phyloP scores from a whole-genome alignment of 2,797 vertebrate genomes.

The Hoplostethus mediterraneus region DNA sequence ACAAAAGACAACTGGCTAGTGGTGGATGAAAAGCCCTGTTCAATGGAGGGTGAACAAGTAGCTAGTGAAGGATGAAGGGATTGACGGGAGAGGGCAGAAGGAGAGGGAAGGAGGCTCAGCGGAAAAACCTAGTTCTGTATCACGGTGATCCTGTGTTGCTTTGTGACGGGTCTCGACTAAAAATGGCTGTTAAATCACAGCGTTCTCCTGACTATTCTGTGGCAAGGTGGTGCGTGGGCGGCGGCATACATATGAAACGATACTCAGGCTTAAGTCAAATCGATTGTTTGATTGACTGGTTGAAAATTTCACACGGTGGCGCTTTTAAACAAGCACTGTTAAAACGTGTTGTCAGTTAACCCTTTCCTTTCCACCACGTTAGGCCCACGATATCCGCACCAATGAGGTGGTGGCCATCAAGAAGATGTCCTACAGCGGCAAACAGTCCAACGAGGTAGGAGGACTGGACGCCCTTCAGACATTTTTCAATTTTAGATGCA shows the following conservation, averaged over 20 bases:
- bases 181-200: too few species aligned
- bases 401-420: slow-evolving; percentile 98
- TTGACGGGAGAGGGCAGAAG: slow-evolving; percentile 29
- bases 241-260: too few species aligned
- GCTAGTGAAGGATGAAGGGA: slow-evolving; percentile 60
- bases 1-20: slow-evolving; percentile 35
- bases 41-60: slow-evolving; percentile 69
- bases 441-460: slow-evolving; percentile 93
- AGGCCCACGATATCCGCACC: slow-evolving; percentile 94
- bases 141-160: too few species aligned
- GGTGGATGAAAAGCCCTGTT: slow-evolving; percentile 57
- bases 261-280: too few species aligned
- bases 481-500: neutral
- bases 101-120: slow-evolving; percentile 30
- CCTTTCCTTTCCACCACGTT: slow-evolving; percentile 13
- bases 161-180: too few species aligned
- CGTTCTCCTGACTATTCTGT: too few species aligned
- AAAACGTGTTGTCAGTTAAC: slow-evolving; percentile 59
- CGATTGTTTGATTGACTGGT: too few species aligned
- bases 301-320: too few species aligned
- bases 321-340: too few species aligned
- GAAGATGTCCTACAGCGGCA: slow-evolving; percentile 97
- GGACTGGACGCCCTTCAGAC: neutral
- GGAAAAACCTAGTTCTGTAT: slow-evolving; percentile 24
- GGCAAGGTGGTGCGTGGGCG: too few species aligned